Evolutionary conservation across 1,140 invertebrate genomes (phyloP), one percentile per base, ranked within the genome.

Genomic region (Formica exsecta): DNA sequence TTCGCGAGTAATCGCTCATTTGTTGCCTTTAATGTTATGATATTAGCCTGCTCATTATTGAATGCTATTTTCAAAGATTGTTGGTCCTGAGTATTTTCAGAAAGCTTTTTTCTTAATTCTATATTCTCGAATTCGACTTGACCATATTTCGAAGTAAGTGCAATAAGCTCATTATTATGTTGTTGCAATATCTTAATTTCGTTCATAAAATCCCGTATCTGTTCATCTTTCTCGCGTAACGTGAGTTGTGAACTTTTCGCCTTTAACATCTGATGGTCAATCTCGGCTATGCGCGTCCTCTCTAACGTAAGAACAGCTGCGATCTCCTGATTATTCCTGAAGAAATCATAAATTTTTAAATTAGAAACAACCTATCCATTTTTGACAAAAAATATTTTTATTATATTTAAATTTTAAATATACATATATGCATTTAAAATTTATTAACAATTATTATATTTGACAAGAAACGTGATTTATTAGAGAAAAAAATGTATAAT

Each of bases 181-280:
- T 95, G 92, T 22, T 95, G 94, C 7, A 95, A 61, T 41, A 92
- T 91, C 64, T 94, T 92, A 4, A 94, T 88, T 73, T 95, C 94
- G 11, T 88, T 93, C 13, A 74, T 64, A 36, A 95, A 62, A 70
- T 94, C 93, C 5, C 77, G 70, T 84, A 95, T 94, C 51, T 90
- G 92, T 22, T 95, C 92, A 7, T 95, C 92, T 59, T 94, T 95
- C 16, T 93, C 92, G 11, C 90, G 80, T 7, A 92, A 66, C 6
- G 79, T 62, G 2, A 92, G 44, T n/a, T 94, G 87, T 5, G 91
- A 92, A 22, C 91, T 87, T 48, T 91, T 92, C 0, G 85, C 83
- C 5, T 86, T 93, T 22, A 84, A 70, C 2, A 93, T 66, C 29
- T 92, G 85, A 0, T 92, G 89, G 5, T 95, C 93, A 25, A 95